Evolutionary conservation across 2,113 vertebrate genomes (phyloP), one percentile per base, ranked within the genome.

Genomic region (Pelecanoides urinatrix): DNA sequence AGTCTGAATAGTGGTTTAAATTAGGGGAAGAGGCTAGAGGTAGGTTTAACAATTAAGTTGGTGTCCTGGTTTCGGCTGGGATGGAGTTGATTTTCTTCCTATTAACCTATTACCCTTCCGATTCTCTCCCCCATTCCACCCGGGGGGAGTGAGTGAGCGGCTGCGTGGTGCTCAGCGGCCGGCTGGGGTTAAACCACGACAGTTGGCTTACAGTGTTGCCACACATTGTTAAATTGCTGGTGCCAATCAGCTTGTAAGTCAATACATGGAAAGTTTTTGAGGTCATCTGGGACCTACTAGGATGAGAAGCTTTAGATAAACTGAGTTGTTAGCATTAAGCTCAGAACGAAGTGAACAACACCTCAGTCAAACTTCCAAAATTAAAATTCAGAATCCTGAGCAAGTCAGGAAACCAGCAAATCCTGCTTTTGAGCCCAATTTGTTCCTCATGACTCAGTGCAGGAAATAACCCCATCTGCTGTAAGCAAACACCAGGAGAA

Each of bases 401-500:
- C 49, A 91, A 84, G 26, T 23, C 34, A 49, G 40, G n/a, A 77
- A 92, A 70, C 4, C 15, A 70, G 30, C 16, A 96, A 89, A 81
- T 30, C 38, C 68, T 67, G 45, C 32, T 78, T 75, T 49, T 44
- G 21, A 82, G 62, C 49, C 55, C 67, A 47, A 65, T n/a, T 16
- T 10, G 22, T 40, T 74, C 52, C 30, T 42, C 11, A 3, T 27
- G 23, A 72, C 34, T 78, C 0, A 0, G 9, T 34, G 10, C 22
- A 79, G 36, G 16, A 59, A 77, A 86, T 20, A 88, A 95, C 23
- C 40, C n/a, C 42, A 59, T 49, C 42, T 78, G 21, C 56, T 93
- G 47, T 14, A 59, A 62, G 63, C n/a, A 91, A 88, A 79, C 36
- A 79, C 32, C 27, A 30, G n/a, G 44, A 85, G 40, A 86, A 95